Conservation (phyloP, 2,113 vertebrate genomes). For the Lagopus leucura region DNA sequence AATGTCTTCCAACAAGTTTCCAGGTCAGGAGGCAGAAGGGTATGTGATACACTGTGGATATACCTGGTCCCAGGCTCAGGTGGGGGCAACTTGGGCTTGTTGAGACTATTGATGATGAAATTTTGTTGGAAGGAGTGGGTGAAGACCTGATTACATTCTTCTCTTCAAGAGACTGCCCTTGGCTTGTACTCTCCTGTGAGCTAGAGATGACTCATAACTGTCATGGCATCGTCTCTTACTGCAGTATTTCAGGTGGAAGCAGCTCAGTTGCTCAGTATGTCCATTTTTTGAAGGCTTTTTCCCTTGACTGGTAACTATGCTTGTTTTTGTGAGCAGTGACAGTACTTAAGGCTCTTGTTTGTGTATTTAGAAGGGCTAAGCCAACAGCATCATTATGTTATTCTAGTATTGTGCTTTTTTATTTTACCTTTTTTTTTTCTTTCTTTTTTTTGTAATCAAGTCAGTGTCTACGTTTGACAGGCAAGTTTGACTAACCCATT, state of each 20-base stretch:
- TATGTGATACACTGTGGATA: accelerated
- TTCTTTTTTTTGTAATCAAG: not conserved
- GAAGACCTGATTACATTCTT: not conserved
- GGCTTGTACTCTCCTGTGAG: not conserved
- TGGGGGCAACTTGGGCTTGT: not conserved
- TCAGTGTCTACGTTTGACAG: not conserved
- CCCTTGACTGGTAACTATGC: accelerated
- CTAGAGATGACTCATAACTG: not conserved
- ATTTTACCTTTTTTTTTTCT: not conserved
- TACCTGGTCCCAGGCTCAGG: not conserved
- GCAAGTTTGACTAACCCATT: constrained; percentile 33
- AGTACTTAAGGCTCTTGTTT: not conserved
- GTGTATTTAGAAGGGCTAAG: not conserved
- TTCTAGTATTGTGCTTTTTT: not conserved
- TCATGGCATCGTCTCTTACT: not conserved
- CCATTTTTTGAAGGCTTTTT: not conserved
- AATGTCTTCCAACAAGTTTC: not conserved
- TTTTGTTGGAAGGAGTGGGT: not conserved
- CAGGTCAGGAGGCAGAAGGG: not conserved
- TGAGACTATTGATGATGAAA: not conserved
- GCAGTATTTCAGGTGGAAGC: not conserved
- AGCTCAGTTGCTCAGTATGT: not conserved
- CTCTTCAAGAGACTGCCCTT: not conserved
- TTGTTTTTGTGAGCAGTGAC: not conserved
- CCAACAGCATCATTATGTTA: not conserved